Evolutionary conservation across 2,888 invertebrate species (phyloP).

Genomic region (Trichopria drosophilae): DNA sequence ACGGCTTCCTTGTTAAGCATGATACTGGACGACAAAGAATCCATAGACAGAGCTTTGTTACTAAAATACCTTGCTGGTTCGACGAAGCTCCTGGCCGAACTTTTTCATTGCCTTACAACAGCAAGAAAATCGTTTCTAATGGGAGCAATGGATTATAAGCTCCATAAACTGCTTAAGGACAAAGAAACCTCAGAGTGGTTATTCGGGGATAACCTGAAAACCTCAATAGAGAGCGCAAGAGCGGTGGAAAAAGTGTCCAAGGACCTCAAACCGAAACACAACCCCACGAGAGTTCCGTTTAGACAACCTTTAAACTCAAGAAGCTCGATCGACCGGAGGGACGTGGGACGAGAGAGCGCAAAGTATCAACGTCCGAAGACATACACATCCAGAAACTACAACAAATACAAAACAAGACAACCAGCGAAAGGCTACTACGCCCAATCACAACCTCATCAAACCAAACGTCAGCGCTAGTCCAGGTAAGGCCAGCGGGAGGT

Average conservation of each 20-base stretch:
- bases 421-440: too few species aligned
- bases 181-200: neutral
- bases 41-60: too few species aligned
- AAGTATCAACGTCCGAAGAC: neutral
- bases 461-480: too few species aligned
- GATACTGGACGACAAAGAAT: too few species aligned
- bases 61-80: too few species aligned
- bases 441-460: too few species aligned
- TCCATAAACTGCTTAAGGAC: neutral
- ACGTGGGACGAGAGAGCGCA: neutral
- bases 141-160: neutral
- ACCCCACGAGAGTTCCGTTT: neutral
- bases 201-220: neutral
- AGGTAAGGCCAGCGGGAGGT: too few species aligned
- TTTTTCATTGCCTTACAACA: too few species aligned
- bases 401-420: too few species aligned
- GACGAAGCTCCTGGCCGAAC: too few species aligned
- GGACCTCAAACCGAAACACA: conserved; percentile 3
- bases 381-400: neutral
- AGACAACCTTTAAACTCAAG: neutral
- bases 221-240: neutral
- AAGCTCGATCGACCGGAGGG: neutral
- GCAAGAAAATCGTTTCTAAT: conserved; percentile 2
- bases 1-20: too few species aligned
- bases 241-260: conserved; percentile 1